Evolutionary conservation across 92 coral and sea anemone species (phyloP), one percentile per base, ranked within the genome.

Genomic region (Nematostella vectensis): DNA sequence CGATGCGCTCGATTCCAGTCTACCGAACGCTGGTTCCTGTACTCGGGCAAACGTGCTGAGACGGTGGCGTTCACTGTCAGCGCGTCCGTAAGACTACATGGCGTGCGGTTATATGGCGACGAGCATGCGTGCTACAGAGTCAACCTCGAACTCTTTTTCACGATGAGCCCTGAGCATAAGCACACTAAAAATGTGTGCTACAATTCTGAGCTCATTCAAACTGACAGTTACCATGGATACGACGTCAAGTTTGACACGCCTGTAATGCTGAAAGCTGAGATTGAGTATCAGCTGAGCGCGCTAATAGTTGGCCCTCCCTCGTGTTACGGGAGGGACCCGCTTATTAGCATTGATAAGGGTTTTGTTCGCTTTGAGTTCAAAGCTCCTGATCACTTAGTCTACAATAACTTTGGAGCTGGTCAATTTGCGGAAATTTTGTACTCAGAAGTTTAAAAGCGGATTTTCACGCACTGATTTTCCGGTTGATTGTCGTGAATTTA

Each of bases 301-400:
- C 31, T 63, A 29, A 69, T 88, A 40, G 67, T 70, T 25, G 96
- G 96, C 23, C 81, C 81, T 15, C 94, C 89, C 0, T 85, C 96
- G 0, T 79, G 54, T 44, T 84, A 88, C 52, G 96, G 94, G 16
- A 75, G 70, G 38, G 81, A 76, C 27, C 94, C 88, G 27, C 47
- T 47, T n/a, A 71, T 73, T 1, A 57, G 62, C 4, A 62, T 88
- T 12, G 70, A 81, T 16, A 74, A 79, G 16, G 86, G 74, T 25
- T 86, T 65, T 2, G 58, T 69, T 31, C 66, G 67, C 38, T 77
- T 88, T 47, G 73, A 60, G 18, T 88, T 88, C 57, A 55, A 51
- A 57, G 79, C 72, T 25, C 85, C 53, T 0, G 59, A 75, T 23
- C 67, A 74, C 54, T 78, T 82, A 1, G 67, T 83, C 16, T 77